Percentiles rank a stretch among this genome's conserved stretches.
Evolutionary conservation across 2,113 vertebrate species (phyloP).

Genomic region (Puma concolor): DNA sequence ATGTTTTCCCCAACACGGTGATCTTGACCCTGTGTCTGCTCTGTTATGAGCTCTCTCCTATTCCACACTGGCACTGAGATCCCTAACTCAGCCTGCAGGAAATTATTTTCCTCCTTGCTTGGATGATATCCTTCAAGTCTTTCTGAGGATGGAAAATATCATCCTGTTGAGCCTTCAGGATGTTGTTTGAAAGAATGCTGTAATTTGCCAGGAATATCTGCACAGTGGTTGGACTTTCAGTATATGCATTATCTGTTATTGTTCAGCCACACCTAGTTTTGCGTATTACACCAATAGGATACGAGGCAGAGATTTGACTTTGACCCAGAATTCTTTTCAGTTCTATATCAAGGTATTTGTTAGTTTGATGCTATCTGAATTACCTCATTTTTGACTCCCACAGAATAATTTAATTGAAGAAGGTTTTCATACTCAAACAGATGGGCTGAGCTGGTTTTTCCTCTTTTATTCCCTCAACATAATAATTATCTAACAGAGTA

Average conservation of each 20-base stretch:
- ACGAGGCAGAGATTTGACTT: conserved; percentile 51
- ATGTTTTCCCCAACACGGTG: neutral
- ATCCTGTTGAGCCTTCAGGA: neutral
- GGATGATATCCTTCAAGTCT: conserved; percentile 34
- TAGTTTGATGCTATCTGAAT: conserved; percentile 53
- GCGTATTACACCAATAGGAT: neutral
- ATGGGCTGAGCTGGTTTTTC: conserved; percentile 1
- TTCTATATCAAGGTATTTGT: conserved; percentile 47
- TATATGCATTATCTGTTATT: conserved; percentile 33
- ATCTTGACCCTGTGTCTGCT: neutral
- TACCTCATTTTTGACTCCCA: conserved; percentile 62
- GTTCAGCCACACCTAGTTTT: conserved; percentile 27
- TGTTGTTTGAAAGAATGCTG: conserved; percentile 37
- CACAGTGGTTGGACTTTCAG: conserved; percentile 21
- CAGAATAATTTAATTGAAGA: conserved; percentile 67
- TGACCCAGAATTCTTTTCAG: conserved; percentile 56
- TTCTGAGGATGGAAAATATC: conserved; percentile 39
- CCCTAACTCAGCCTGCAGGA: conserved; percentile 49
- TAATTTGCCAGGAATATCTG: conserved; percentile 9
- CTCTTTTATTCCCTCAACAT: conserved; percentile 1
- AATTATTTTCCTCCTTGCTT: conserved; percentile 60
- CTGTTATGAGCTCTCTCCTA: neutral
- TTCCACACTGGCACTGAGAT: neutral
- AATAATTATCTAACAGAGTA: conserved; percentile 44
- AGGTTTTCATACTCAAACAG: conserved; percentile 52